These are phyloP conservation scores for Diglossa cyanea DNA, from an alignment of 2,797 vertebrate genomes.

Conservation along the genomic window DNA sequence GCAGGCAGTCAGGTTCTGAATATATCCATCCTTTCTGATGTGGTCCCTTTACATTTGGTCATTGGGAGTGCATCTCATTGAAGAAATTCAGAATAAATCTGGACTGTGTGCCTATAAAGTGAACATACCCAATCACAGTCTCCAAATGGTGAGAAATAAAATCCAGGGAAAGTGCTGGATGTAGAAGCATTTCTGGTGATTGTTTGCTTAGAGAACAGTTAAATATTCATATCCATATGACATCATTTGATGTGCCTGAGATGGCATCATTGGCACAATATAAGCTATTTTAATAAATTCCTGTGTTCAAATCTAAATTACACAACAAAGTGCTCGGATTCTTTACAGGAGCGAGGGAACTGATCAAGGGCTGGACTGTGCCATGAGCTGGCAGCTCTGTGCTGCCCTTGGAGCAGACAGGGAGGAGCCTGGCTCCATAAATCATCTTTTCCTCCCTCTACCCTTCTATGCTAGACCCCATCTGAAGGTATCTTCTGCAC, in stretches of 20 bases:
- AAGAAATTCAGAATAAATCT: background rate
- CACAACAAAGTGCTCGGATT: fast-evolving
- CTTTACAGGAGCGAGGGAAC: background rate
- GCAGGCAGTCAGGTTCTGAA: background rate
- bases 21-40: background rate
- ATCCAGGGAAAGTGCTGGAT: background rate
- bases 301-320: background rate
- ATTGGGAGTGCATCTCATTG: background rate
- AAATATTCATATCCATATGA: background rate
- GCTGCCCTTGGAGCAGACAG: background rate
- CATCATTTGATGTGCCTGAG: background rate
- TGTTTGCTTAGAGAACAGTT: background rate
- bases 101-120: fast-evolving
- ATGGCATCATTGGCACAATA: background rate
- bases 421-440: background rate
- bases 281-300: background rate
- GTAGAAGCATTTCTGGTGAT: background rate
- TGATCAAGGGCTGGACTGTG: background rate
- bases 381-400: background rate
- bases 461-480: fast-evolving
- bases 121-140: background rate
- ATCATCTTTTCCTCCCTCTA: background rate
- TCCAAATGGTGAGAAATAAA: background rate
- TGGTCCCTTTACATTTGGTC: background rate
- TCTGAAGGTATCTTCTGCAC: fast-evolving